A percentile compares a stretch with the other conserved stretches of the same genome.
Evolutionary conservation across 2,113 vertebrate species (phyloP).

Genomic region (Phylloscopus trochilus): DNA sequence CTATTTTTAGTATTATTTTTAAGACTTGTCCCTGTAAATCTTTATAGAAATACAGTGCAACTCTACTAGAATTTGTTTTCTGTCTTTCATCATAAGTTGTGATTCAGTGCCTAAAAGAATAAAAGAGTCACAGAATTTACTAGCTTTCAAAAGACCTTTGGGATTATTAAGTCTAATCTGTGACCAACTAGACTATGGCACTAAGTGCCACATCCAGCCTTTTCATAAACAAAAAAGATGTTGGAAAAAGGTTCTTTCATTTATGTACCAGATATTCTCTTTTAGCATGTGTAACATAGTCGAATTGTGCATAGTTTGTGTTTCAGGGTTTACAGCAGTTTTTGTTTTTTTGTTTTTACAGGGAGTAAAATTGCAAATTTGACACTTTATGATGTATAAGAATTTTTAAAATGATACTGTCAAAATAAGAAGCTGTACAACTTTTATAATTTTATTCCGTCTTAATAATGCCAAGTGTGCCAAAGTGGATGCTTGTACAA

Average conservation of each 20-base stretch:
- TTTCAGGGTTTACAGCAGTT: background rate
- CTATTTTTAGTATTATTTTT: background rate
- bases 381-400: background rate
- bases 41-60: background rate
- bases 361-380: background rate
- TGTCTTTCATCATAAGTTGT: background rate
- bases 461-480: background rate
- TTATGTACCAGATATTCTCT: background rate
- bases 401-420: background rate
- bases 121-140: background rate
- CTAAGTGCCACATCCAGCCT: background rate
- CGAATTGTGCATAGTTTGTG: background rate
- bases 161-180: background rate
- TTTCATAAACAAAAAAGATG: background rate
- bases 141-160: background rate
- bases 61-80: background rate
- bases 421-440: background rate
- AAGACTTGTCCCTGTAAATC: background rate
- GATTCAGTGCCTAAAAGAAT: background rate
- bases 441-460: background rate
- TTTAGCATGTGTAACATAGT: background rate
- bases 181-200: too few species aligned
- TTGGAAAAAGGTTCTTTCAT: background rate
- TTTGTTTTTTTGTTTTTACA: background rate
- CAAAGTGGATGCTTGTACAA: background rate